A percentile compares a stretch with the other conserved stretches of the same genome.
phyloP scores from a whole-genome alignment of 2,888 invertebrate genomes.

The Norana najaformis region DNA sequence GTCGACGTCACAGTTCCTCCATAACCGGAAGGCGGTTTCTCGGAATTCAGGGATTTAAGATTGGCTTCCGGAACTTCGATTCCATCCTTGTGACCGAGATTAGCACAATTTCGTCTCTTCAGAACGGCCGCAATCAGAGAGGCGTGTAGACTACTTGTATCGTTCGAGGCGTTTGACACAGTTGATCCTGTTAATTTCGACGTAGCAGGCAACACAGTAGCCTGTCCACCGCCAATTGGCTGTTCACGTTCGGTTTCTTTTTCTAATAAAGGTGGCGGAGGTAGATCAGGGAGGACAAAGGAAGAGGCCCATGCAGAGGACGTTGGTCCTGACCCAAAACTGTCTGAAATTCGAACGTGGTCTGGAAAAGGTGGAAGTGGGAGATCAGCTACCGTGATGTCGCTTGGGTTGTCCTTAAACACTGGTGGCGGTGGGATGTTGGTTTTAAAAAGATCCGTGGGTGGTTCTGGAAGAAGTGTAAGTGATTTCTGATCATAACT shows the following conservation, averaged over 20 bases:
- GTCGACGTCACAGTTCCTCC: not conserved
- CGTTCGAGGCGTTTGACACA: not conserved
- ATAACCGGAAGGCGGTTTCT: not conserved
- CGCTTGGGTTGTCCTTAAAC: not conserved
- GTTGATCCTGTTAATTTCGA: not conserved
- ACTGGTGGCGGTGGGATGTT: not conserved
- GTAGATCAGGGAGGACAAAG: not conserved
- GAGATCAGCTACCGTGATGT: not conserved
- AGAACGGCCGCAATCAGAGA: conserved; percentile 21
- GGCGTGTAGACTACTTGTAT: not conserved
- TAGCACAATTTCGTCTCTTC: not conserved
- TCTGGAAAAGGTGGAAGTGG: conserved; percentile 13
- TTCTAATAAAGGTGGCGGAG: not conserved
- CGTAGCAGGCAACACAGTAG: not conserved
- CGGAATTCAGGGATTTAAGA: not conserved
- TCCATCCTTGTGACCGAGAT: too few relatives aligned
- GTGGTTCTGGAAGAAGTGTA: not conserved
- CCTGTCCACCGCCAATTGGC: not conserved
- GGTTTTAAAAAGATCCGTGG: not conserved
- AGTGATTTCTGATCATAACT: not conserved
- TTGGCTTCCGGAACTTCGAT: not conserved
- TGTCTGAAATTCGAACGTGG: not conserved
- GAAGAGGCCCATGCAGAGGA: not conserved
- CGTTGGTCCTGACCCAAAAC: not conserved
- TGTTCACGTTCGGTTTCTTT: not conserved